These are phyloP conservation scores for Nemurella pictetii DNA, from an alignment of 2,888 invertebrate species.

Conservation along the genomic window DNA sequence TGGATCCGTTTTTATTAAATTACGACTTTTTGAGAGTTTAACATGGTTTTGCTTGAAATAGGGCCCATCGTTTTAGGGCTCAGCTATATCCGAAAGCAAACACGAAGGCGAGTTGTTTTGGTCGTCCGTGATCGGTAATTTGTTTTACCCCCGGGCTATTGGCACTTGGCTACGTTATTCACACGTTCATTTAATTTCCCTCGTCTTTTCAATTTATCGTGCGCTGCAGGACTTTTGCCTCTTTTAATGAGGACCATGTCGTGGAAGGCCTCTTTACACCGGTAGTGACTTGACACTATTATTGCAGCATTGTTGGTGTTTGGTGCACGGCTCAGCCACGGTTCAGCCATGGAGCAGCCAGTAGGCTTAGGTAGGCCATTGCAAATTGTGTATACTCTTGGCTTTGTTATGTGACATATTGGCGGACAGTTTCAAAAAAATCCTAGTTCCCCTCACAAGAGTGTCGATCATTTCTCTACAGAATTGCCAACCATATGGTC, in stretches of 20 bases:
- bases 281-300: slow-evolving; percentile 13
- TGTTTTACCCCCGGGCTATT: neutral
- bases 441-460: neutral
- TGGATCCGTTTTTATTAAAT: neutral
- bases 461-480: neutral
- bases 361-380: neutral
- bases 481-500: neutral
- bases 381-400: neutral
- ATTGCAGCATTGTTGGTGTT: neutral
- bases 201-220: neutral
- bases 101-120: neutral
- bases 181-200: neutral
- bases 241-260: slow-evolving; percentile 4
- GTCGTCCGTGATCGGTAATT: neutral
- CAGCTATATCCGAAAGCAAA: neutral
- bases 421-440: neutral
- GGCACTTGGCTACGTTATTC: neutral
- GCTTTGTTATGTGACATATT: slow-evolving; percentile 5
- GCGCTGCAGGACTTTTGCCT: neutral
- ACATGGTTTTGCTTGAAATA: neutral
- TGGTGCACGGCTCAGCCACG: too few species aligned
- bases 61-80: neutral
- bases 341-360: neutral
- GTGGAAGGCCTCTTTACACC: slow-evolving; percentile 9
- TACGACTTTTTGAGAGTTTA: neutral